Percentiles rank a stretch among this genome's conserved stretches.
These are phyloP conservation scores for Orycteropus afer DNA, from an alignment of 2,113 vertebrate genomes.

Conservation along the genomic window DNA sequence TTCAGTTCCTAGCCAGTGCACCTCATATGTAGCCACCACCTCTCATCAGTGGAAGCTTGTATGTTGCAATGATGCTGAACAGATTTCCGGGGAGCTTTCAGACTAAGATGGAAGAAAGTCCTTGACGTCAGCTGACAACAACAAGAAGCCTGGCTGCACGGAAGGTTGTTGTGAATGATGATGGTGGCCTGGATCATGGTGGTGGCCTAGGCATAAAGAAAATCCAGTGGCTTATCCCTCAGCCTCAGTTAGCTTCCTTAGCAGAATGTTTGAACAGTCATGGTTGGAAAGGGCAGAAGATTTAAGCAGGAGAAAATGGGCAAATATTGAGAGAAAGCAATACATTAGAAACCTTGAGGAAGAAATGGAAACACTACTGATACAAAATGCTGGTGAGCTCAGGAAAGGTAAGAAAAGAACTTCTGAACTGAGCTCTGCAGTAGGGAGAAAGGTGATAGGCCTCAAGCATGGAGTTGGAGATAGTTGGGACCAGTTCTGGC, in stretches of 20 bases:
- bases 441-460: neutral
- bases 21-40: neutral
- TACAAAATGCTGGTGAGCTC: neutral
- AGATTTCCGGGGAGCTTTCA: neutral
- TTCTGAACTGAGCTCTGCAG: too few species aligned
- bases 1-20: neutral
- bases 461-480: neutral
- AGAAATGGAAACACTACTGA: neutral
- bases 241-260: neutral
- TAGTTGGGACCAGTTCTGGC: neutral
- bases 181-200: rapidly evolving
- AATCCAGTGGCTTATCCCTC: rapidly evolving
- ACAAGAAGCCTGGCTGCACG: neutral
- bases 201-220: neutral
- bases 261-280: neutral
- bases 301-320: neutral
- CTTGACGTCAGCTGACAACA: neutral
- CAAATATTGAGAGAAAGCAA: neutral
- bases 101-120: neutral
- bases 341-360: neutral
- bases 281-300: neutral
- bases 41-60: neutral
- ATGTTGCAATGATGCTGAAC: neutral
- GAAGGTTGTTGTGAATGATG: neutral
- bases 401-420: neutral